These are phyloP conservation scores for Erebia palarica DNA, from an alignment of 2,888 invertebrate species.

Conservation along the genomic window DNA sequence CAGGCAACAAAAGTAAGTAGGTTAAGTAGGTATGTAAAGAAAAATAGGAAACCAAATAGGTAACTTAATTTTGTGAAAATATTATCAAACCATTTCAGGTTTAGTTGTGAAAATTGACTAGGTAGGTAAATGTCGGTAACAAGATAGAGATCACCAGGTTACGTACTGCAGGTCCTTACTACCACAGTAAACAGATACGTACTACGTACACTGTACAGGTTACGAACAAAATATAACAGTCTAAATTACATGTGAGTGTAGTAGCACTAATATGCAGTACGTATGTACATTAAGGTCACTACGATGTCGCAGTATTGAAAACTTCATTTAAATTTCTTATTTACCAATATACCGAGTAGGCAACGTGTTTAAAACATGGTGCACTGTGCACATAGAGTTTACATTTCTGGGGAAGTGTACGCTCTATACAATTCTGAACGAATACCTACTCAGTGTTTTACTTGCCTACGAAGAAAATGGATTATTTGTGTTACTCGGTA, in stretches of 20 bases:
- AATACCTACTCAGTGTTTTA: background rate
- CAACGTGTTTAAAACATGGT: background rate
- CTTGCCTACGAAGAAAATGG: conserved; percentile 40
- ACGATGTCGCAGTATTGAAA: conserved; percentile 1
- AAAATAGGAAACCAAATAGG: no score
- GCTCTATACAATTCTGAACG: background rate
- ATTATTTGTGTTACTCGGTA: conserved; percentile 46
- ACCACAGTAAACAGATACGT: no score
- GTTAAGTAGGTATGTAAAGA: no score
- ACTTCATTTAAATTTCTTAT: conserved; percentile 9
- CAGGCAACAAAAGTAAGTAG: background rate
- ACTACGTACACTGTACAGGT: no score
- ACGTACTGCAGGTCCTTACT: background rate
- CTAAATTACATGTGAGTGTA: background rate
- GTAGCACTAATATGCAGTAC: no score
- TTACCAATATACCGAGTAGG: background rate
- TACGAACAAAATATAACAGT: background rate
- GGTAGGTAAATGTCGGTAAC: no score
- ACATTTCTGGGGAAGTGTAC: no score
- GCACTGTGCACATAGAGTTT: background rate
- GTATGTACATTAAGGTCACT: background rate
- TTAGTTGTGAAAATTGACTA: no score
- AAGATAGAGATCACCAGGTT: background rate
- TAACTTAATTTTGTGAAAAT: no score
- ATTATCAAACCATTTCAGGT: no score